Base-by-base conservation (phyloP, 2,113 vertebrate genomes). In the Tor tambroides region DNA sequence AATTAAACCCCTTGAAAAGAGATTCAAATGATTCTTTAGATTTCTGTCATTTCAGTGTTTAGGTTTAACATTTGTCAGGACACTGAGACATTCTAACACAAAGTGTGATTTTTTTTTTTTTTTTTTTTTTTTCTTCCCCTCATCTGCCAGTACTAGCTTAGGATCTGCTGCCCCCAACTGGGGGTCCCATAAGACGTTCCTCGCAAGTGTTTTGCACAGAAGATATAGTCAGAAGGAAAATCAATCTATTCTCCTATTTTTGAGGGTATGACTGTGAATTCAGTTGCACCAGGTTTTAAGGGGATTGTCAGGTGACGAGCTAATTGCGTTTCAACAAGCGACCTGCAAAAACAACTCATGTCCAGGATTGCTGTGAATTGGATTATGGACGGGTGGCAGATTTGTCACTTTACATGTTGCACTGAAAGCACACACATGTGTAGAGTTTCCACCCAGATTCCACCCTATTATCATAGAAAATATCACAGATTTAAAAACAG, bases 121-220 rank as follows among this genome's bases (percentile, higher is more conserved):
- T 8, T 30, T 9, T 6, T 76, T 85, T 43, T 43, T 38, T 6
- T 38, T 6, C 38, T 23, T 30, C n/a, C 21, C n/a, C 80, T 17
- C 23, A 21, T 38, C 26, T 80, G 23, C 69, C 63, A 69, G 41
- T 77, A 78, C 63, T 90, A 80, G 61, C 75, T 85, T 87, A 77
- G 74, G 85, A 85, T 88, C 88, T 90, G 74, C 90, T 91, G 91
- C 89, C 90, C 88, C 89, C 91, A 90, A 77, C 90, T 91, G 91
- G 91, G 86, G 72, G 76, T 80, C 83, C 83, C 78, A 56, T 35
- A 78, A 87, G 86, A 87, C 74, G 86, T 84, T 87, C 72, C 77
- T 87, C 63, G 7, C 15, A 46, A 63, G 28, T 28, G 63, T 74
- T 90, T 82, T 85, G 77, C 88, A 89, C 84, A 82, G 76, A 87